Evolutionary conservation across 2,888 invertebrate genomes (phyloP), one percentile per base, ranked within the genome.

Genomic region (Cerastoderma edule): DNA sequence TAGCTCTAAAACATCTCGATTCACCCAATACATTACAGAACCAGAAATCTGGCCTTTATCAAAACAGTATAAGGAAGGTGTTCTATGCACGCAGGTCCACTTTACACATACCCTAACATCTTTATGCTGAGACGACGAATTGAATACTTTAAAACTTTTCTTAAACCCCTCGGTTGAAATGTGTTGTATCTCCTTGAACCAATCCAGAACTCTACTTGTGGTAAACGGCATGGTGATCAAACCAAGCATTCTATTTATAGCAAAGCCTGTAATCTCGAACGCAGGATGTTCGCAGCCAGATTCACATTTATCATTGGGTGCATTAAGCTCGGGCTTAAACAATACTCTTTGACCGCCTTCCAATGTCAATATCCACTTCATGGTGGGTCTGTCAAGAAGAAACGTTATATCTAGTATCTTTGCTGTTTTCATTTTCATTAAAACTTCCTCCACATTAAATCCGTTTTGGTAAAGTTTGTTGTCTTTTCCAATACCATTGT

Each of bases 211-310:
- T 10, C 60, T 33, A 5, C 33, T 27, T 33, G 60, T 60, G 22
- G 60, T 60, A 35, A 60, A 60, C n/a, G 60, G 60, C 60, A 60
- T 60, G 22, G 35, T 60, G 60, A 35, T 60, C 35, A 60, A 27
- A 35, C 60, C 60, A 5, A 60, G 39, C 33, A 60, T 35, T 60
- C 60, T 60, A 60, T 60, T 60, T 60, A 60, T 35, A 60, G 60
- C 39, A 60, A 35, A 60, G n/a, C 60, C 60, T 6, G 19, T 27
- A 24, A 35, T 35, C 60, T 60, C 60, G 39, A 35, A 60, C 39
- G 30, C 35, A 22, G 60, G 60, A 35, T 60, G 35, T 35, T 60
- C 60, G 39, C 60, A 60, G 4, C 60, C 60, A 16, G n/a, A 5
- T 24, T 60, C 39, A 30, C 60, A 60, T 8, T 35, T 33, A 3